Evolutionary conservation across 2,888 invertebrate genomes (phyloP).

Genomic region (Cantharis flavilabris): DNA sequence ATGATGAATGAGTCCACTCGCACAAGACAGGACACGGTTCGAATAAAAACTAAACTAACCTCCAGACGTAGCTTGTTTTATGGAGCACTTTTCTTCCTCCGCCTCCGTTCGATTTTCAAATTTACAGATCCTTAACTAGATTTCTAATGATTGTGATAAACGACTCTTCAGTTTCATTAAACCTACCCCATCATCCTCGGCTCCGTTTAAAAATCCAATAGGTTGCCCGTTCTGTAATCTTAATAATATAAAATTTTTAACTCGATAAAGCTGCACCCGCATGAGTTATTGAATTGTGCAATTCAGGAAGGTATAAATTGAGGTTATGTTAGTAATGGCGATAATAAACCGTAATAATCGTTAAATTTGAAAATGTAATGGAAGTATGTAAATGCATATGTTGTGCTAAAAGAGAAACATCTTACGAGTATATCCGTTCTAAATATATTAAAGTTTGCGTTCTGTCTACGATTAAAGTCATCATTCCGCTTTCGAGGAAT

Average conservation of each 20-base stretch:
- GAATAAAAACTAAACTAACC: constrained; percentile 42
- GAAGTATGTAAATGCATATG: neutral
- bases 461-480: neutral
- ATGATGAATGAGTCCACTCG: constrained; percentile 43
- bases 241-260: neutral
- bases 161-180: constrained; percentile 1
- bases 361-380: neutral
- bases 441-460: constrained; percentile 1
- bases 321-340: neutral
- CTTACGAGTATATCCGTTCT: neutral
- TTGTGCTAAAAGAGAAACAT: neutral
- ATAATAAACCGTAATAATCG: neutral
- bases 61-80: constrained; percentile 40
- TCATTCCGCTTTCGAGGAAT: neutral
- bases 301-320: neutral
- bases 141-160: constrained; percentile 18
- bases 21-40: constrained; percentile 37
- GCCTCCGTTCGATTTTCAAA: constrained; percentile 33
- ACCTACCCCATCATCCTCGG: neutral
- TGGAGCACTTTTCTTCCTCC: constrained; percentile 36
- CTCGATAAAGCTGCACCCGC: neutral
- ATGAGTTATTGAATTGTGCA: neutral
- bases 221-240: neutral
- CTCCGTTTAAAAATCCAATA: neutral
- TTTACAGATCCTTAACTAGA: constrained; percentile 8